Evolutionary conservation across 92 coral and sea anemone species (phyloP).

Genomic region (Porites evermanni): DNA sequence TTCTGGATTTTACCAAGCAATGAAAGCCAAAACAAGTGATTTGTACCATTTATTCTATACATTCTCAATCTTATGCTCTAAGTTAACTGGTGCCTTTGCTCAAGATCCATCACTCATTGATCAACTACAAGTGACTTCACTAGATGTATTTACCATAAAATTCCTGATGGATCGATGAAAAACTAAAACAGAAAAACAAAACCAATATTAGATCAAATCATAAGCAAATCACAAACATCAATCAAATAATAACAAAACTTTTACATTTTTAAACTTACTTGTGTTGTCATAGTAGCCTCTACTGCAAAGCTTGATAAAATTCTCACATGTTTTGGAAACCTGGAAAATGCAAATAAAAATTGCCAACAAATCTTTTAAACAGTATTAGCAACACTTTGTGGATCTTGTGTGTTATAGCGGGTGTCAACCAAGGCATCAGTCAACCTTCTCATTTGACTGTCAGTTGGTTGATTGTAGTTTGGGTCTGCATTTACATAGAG

Average conservation of each 20-base stretch:
- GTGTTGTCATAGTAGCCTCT: constrained; percentile 94
- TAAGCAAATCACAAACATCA: neutral
- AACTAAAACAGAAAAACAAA: constrained; percentile 54
- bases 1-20: too few relatives aligned
- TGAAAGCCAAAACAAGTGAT: too few relatives aligned
- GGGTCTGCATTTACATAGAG: too few relatives aligned
- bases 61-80: too few relatives aligned
- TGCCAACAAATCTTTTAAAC: neutral
- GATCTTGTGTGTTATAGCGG: too few relatives aligned
- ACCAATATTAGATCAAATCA: neutral
- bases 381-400: neutral
- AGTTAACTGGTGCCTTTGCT: too few relatives aligned
- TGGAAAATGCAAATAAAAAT: constrained; percentile 13
- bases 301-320: constrained; percentile 86
- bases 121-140: neutral
- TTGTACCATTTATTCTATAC: too few relatives aligned
- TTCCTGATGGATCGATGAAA: constrained; percentile 98
- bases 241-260: neutral
- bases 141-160: constrained; percentile 82
- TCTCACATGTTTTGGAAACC: constrained; percentile 99
- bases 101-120: too few relatives aligned
- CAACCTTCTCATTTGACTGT: too few relatives aligned
- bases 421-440: too few relatives aligned
- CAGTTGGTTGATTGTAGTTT: too few relatives aligned
- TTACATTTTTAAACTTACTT: constrained; percentile 46